Conservation (phyloP, 1,140 invertebrate genomes). For the Drosophila leontia region DNA sequence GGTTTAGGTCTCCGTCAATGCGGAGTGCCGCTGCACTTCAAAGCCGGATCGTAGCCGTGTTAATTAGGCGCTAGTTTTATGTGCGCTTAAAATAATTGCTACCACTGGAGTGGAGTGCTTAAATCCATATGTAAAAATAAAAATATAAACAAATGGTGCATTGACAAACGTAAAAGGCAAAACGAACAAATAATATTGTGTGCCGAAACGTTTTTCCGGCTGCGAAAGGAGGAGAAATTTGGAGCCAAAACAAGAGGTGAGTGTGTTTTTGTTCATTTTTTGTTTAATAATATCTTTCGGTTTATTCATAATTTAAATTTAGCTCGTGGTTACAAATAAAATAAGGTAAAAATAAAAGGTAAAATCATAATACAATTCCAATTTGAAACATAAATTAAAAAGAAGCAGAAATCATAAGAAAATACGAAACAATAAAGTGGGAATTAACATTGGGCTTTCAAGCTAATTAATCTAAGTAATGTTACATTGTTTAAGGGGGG, state of each 20-base stretch:
- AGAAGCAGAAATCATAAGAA: slow-evolving; percentile 44
- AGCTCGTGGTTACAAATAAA: slow-evolving; percentile 54
- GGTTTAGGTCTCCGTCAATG: neutral
- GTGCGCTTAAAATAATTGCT: slow-evolving; percentile 77
- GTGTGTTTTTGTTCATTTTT: slow-evolving; percentile 31
- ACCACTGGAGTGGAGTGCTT: slow-evolving; percentile 43
- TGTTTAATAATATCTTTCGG: slow-evolving; percentile 41
- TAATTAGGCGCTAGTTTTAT: slow-evolving; percentile 73
- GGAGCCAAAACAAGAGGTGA: slow-evolving; percentile 26
- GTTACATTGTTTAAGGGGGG: slow-evolving; percentile 38
- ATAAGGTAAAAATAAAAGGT: slow-evolving; percentile 43
- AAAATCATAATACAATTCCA: slow-evolving; percentile 56
- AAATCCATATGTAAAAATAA: slow-evolving; percentile 35
- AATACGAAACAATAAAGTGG: slow-evolving; percentile 37
- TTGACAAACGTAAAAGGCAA: slow-evolving; percentile 36
- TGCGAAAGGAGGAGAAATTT: slow-evolving; percentile 12
- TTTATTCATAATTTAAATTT: slow-evolving; percentile 74
- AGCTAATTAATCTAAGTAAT: slow-evolving; percentile 75
- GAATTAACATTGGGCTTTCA: slow-evolving; percentile 51
- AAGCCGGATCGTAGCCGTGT: slow-evolving; percentile 55
- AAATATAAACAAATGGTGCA: slow-evolving; percentile 52
- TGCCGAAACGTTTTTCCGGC: slow-evolving; percentile 19
- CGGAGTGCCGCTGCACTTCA: slow-evolving; percentile 59
- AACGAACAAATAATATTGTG: slow-evolving; percentile 18
- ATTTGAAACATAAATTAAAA: slow-evolving; percentile 54